Evolutionary conservation across 2,888 invertebrate genomes (phyloP), one percentile per base, ranked within the genome.

Genomic region (Thereva unica): DNA sequence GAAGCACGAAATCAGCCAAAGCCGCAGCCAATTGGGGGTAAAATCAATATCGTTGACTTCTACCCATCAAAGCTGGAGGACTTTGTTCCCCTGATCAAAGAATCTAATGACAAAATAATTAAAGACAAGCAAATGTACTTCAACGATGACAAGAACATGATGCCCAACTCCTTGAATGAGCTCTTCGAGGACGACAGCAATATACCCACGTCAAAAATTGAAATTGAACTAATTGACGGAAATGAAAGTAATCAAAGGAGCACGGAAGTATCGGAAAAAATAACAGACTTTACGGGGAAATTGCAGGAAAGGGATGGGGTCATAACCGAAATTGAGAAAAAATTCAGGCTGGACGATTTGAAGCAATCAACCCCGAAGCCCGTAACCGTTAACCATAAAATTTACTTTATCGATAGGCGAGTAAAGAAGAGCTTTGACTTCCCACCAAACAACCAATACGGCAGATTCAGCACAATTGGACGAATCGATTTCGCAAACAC

Each of bases 241-340:
- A 63, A 37, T 55, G 57, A 53, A 47, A 65, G 50, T 38, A 64
- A 45, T 49, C 63, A 41, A 54, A 50, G 64, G 6, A 47, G 23
- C 5, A 57, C 63, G 55, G 56, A 65, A 5, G 44, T 38, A 23
- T 50, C 50, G 23, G 64, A 59, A 44, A 64, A 59, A n/a, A 56
- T 63, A 50, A 67, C 68, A 63, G 64, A 67, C 68, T 79, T 79
- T 50, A 79, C 79, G 2, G 78, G 78, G 4, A 77, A 80, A 72
- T 69, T 80, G 38, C 79, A 78, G 52, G 79, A 80, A 63, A 76
- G 78, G 67, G 81, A 80, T 71, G 79, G 77, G 63, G 72, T 79
- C 59, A 80, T 81, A 68, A 80, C 80, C 6, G 79, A 79, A 74
- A 80, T 80, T 63, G 80, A 81, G 71, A 75, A 78, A 63, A 80